These are phyloP conservation scores for Holocentrus rufus DNA, from an alignment of 2,797 vertebrate species.

Conservation along the genomic window DNA sequence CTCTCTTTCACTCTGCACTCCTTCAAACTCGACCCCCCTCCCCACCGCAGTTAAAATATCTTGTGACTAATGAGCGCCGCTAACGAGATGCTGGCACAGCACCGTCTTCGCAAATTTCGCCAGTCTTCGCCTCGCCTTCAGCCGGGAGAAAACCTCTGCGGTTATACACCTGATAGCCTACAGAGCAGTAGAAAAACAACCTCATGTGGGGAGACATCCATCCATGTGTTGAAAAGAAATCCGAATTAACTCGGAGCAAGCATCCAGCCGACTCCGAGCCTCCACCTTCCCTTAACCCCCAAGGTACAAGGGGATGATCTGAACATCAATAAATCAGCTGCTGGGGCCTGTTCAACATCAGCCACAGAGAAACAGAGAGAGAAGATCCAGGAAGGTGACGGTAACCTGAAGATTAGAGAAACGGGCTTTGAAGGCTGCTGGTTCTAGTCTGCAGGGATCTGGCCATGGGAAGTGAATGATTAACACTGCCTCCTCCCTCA, in stretches of 20 bases:
- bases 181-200: constrained; percentile 37
- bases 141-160: constrained; percentile 34
- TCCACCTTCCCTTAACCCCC: constrained; percentile 70
- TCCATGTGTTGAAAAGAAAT: constrained; percentile 72
- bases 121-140: constrained; percentile 20
- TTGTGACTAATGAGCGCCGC: constrained; percentile 67
- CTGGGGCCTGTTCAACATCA: constrained; percentile 73
- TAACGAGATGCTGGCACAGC: constrained; percentile 72
- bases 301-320: constrained; percentile 69
- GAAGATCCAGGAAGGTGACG: constrained; percentile 58
- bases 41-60: constrained; percentile 59
- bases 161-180: constrained; percentile 67
- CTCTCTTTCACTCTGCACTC: constrained; percentile 49
- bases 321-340: constrained; percentile 72
- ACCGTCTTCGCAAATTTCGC: constrained; percentile 42
- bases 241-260: constrained; percentile 74
- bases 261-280: constrained; percentile 57
- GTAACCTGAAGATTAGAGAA: constrained; percentile 51
- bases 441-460: constrained; percentile 50
- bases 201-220: constrained; percentile 61
- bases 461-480: constrained; percentile 35
- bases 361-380: constrained; percentile 57
- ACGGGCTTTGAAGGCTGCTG: constrained; percentile 53
- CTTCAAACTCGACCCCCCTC: constrained; percentile 39
- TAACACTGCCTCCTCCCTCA: constrained; percentile 23